Evolutionary conservation across 2,113 vertebrate genomes (phyloP), one percentile per base, ranked within the genome.

Genomic region (Halichoeres trimaculatus): DNA sequence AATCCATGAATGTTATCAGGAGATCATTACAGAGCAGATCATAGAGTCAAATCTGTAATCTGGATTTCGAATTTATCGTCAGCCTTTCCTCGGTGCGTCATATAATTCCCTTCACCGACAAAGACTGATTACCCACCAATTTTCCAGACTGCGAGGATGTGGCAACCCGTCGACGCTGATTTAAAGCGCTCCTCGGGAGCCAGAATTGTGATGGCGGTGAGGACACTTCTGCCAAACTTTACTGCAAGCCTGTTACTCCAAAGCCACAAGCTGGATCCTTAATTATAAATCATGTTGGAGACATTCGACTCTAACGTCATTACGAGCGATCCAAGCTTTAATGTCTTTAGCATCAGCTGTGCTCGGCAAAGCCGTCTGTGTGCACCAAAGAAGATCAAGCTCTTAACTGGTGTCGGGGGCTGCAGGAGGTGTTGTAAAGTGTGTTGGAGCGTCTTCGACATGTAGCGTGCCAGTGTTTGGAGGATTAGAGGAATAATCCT

Each of bases 11-110:
- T 26, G 56, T 59, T 76, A 61, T 45, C 41, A 56, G n/a, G 14
- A 16, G 36, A 38, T 61, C 51, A 26, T 68, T 51, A 65, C 52
- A 0, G 61, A 66, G 68, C 59, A 63, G 48, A 74, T 54, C 70
- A 34, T 20, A 0, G 50, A 66, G 68, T 79, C 76, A 20, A 7
- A 64, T 50, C 73, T 74, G 59, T 60, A 78, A 70, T 86, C 81
- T 74, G 51, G 52, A 16, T 63, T 74, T 48, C 50, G 54, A 74
- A 80, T 72, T 62, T 52, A 48, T 80, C 47, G 22, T 19, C 22
- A 1, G 41, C 56, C 20, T 52, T 69, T 70, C 50, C n/a, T 74
- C 53, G 9, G 3, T 73, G 67, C 36, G 23, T 81, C 75, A 57
- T 38, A 43, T 54, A 30, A 64, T 53, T 76, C 51, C 34, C 17